Evolutionary conservation across 2,113 vertebrate species (phyloP).

Genomic region (Callospermophilus lateralis): DNA sequence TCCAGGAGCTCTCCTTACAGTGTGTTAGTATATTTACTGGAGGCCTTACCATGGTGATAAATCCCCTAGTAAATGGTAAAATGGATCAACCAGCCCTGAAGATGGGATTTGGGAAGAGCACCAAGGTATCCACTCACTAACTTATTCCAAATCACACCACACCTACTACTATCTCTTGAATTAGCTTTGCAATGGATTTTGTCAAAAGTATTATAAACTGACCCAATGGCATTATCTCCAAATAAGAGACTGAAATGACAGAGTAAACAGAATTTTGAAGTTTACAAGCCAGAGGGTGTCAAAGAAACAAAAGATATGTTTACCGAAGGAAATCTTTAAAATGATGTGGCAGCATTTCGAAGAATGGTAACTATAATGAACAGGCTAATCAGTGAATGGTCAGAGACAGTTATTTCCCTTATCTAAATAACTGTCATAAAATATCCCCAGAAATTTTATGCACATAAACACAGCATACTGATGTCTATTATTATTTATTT

Average conservation of each 20-base stretch:
- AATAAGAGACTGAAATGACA: background rate
- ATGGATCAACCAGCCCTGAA: background rate
- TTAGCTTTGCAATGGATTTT: background rate
- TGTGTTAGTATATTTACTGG: background rate
- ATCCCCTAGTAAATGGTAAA: background rate
- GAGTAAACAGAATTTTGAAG: constrained; percentile 37
- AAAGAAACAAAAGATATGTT: background rate
- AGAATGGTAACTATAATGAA: background rate
- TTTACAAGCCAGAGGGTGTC: background rate
- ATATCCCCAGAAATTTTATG: too few relatives aligned
- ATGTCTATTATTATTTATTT: too few relatives aligned
- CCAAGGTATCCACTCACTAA: background rate
- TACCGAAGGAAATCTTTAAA: constrained; percentile 6
- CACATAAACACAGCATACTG: too few relatives aligned
- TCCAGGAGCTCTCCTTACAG: background rate
- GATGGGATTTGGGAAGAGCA: background rate
- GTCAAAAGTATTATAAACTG: constrained; percentile 5
- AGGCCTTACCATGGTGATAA: background rate
- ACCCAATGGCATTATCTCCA: background rate
- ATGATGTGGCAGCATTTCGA: background rate
- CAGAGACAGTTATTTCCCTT: background rate
- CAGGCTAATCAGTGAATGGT: background rate
- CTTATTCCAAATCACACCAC: background rate
- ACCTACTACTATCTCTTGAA: background rate
- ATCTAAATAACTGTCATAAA: too few relatives aligned